Base-by-base conservation (phyloP, 2,113 vertebrate species). In the Zeus faber region DNA sequence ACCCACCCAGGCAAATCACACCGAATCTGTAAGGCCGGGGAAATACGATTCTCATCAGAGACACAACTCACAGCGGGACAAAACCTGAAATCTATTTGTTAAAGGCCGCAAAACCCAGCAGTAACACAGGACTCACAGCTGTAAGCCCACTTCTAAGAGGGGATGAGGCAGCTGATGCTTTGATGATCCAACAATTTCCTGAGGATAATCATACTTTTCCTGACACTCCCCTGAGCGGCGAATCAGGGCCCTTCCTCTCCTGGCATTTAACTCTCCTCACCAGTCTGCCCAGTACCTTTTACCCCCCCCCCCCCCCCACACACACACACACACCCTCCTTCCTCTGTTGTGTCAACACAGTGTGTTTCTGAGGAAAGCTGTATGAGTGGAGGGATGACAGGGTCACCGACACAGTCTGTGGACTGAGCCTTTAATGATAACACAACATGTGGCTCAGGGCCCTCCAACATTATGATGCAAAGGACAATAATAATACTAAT, bases 121-220 rank as follows among this genome's bases (percentile, higher is more conserved):
- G 16, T 14, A 29, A 35, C 23, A 23, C 49, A 52, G 14, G 11
- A 55, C n/a, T n/a, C n/a, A n/a, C n/a, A 67, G 5, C n/a, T 2
- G 3, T 31, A 5, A 37, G 47, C 16, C 14, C 9, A 35, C 4
- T 5, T 44, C 46, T 25, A 14, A 46, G 49, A 56, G 58, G 47
- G 4, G 16, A 49, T 49, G 33, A 54, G 29, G 17, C 67, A 49
- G 72, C 58, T 72, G 74, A 80, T 66, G 26, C 59, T 63, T 65
- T 62, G 62, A 75, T 52, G 77, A 54, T 39, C 29, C n/a, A 11
- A 20, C 20, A 46, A 43, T 66, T 62, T 69, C 54, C 45, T 62
- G 62, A 23, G 13, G 33, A 62, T 54, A 80, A 79, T 69, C 57
- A 67, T 23, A 45, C 49, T 39, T 66, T 74, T 72, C 63, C 70